These are phyloP conservation scores for Colius striatus DNA, from an alignment of 2,113 vertebrate genomes.

Conservation along the genomic window DNA sequence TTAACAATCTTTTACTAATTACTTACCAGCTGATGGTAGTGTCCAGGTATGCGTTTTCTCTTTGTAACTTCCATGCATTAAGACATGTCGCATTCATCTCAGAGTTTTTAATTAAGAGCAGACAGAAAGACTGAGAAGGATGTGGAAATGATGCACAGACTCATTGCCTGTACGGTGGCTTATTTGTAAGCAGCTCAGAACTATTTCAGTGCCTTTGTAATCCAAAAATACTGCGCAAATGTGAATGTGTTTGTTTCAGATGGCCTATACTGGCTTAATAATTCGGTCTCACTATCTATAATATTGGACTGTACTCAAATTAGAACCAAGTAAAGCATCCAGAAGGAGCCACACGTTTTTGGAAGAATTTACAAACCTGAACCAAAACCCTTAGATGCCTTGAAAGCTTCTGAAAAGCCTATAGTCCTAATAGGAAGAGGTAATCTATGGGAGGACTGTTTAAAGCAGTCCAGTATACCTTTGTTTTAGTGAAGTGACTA, in stretches of 20 bases:
- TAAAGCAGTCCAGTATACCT: background rate
- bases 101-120: conserved; percentile 19
- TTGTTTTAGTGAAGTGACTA: background rate
- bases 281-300: conserved; percentile 13
- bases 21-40: conserved; percentile 30
- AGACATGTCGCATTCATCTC: conserved; percentile 10
- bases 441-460: background rate
- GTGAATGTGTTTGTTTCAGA: conserved; percentile 58
- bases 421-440: background rate
- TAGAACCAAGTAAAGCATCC: background rate
- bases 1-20: conserved; percentile 16
- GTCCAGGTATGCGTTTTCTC: conserved; percentile 40
- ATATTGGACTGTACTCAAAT: conserved; percentile 24
- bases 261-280: background rate
- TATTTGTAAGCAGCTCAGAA: conserved; percentile 62
- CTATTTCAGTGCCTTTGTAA: conserved; percentile 81
- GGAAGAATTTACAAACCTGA: conserved; percentile 21
- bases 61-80: conserved; percentile 26
- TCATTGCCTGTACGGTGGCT: conserved; percentile 29
- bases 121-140: conserved; percentile 38
- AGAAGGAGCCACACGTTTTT: background rate
- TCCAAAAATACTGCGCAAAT: conserved; percentile 61
- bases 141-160: background rate
- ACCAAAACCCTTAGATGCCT: background rate
- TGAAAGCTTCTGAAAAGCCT: conserved; percentile 30